Evolutionary conservation across 2,888 invertebrate species (phyloP).

Genomic region (Xanthia togata): DNA sequence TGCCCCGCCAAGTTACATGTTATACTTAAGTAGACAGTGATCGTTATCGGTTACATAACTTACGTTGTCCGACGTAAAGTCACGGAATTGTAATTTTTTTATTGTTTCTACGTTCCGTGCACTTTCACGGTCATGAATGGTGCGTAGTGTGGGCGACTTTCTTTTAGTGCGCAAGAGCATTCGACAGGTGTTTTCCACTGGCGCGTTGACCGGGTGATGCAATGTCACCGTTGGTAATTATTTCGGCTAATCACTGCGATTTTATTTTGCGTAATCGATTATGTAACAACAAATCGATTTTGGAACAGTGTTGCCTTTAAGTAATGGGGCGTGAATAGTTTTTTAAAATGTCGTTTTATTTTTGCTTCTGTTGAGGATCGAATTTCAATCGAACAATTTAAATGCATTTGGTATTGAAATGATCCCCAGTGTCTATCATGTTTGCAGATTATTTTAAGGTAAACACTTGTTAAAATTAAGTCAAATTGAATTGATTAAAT

Average conservation of each 20-base stretch:
- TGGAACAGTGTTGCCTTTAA: conserved; percentile 34
- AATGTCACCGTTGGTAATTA: conserved; percentile 68
- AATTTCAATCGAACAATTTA: background rate
- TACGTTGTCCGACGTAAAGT: conserved; percentile 65
- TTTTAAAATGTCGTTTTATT: background rate
- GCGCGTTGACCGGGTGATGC: conserved; percentile 68
- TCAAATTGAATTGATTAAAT: conserved; percentile 15
- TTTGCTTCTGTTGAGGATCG: background rate
- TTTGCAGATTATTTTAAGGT: background rate
- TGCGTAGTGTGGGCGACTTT: conserved; percentile 78
- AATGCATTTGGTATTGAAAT: background rate
- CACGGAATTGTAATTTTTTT: conserved; percentile 78
- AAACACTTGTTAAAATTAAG: conserved; percentile 15
- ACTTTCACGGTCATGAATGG: conserved; percentile 87
- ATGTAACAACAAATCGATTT: conserved; percentile 53
- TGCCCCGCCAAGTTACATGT: conserved; percentile 37
- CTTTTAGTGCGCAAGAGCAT: conserved; percentile 73
- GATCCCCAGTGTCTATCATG: too few species aligned
- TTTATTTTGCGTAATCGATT: conserved; percentile 63
- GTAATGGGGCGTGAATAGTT: conserved; percentile 38
- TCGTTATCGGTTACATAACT: conserved; percentile 65
- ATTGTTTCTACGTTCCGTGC: conserved; percentile 78
- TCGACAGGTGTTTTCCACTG: conserved; percentile 66
- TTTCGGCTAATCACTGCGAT: conserved; percentile 61
- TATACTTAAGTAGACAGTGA: conserved; percentile 45